Base-by-base conservation (phyloP, 92 coral and sea anemone species). In the Meandrina meandrites region DNA sequence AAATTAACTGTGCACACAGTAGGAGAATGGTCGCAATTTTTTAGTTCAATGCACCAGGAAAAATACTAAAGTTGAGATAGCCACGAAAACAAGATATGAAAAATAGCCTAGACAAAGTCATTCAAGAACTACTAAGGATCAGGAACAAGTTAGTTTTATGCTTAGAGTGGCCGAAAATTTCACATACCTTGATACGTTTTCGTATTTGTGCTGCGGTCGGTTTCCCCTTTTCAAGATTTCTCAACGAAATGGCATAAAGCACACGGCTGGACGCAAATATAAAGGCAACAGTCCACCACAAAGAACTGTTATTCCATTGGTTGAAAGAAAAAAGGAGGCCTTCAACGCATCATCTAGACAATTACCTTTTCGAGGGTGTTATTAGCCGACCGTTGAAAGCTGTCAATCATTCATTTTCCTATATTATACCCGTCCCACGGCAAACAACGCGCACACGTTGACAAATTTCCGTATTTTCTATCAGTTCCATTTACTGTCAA, bases 331-430 rank as follows among this genome's bases (percentile, higher is more conserved):
- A 19, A 83, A 84, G 45, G 56, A 21, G 3, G 30, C 14, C n/a
- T 36, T 50, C 51, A 82, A 56, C 36, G 64, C 35, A 50, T 54
- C 67, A 54, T 24, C 32, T 7, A 36, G 28, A 84, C 81, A 75
- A 71, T 40, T 84, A 51, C 45, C 48, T 76, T 56, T 74, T 14
- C 10, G 47, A 34, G 79, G 85, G 75, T 28, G 16, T 35, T 71
- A 51, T 83, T 53, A 34, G 79, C 36, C 69, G 30, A 64, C 50
- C 50, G 34, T 72, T 70, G 86, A 72, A 73, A 50, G 47, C 79
- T 83, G 86, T 36, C 86, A 83, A 73, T 83, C 78, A 71, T 34
- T 19, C 14, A 84, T 76, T 74, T 84, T n/a, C 56, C 24, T 37
- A 40, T 56, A 84, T 84, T 74, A 72, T 72, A 56, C 37, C 42